Percentiles rank a stretch among this genome's conserved stretches.
Evolutionary conservation across 2,888 invertebrate genomes (phyloP).

Genomic region (Pristionchus exspectatus): DNA sequence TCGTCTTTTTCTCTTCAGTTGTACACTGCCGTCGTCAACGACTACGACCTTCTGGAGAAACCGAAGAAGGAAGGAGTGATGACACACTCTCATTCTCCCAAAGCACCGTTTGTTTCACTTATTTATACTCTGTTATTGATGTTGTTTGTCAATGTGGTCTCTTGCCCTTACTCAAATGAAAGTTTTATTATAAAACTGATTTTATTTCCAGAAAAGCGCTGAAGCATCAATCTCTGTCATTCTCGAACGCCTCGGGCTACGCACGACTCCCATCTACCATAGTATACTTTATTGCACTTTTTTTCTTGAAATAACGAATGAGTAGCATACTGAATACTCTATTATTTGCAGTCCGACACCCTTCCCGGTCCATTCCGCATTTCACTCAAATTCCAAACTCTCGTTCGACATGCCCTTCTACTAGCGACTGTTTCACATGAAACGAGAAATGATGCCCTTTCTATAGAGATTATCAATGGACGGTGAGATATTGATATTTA

Average conservation of each 20-base stretch:
- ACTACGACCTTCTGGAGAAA: conserved; percentile 62
- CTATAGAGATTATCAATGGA: conserved; percentile 65
- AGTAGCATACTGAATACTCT: background rate
- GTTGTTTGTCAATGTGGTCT: background rate
- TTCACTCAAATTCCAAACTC: conserved; percentile 75
- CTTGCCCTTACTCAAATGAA: background rate
- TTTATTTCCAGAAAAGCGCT: conserved; percentile 39
- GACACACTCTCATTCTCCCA: conserved; percentile 35
- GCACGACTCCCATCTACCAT: conserved; percentile 20
- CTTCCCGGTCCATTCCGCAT: conserved; percentile 64
- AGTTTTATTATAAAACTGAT: background rate
- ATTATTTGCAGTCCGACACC: background rate
- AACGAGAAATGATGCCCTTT: conserved; percentile 60
- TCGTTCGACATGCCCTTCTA: conserved; percentile 66
- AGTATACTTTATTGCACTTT: background rate
- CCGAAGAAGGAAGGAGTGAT: conserved; percentile 55
- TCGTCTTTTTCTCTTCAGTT: conserved; percentile 55
- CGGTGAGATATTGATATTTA: conserved; percentile 56
- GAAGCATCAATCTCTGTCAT: conserved; percentile 51
- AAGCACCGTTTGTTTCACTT: background rate
- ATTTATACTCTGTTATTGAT: no score
- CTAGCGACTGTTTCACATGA: conserved; percentile 64
- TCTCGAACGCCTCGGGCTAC: conserved; percentile 54
- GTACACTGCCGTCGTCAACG: conserved; percentile 60
- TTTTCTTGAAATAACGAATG: background rate